phyloP scores from a whole-genome alignment of 2,888 invertebrate species.

The Polia nebulosa region DNA sequence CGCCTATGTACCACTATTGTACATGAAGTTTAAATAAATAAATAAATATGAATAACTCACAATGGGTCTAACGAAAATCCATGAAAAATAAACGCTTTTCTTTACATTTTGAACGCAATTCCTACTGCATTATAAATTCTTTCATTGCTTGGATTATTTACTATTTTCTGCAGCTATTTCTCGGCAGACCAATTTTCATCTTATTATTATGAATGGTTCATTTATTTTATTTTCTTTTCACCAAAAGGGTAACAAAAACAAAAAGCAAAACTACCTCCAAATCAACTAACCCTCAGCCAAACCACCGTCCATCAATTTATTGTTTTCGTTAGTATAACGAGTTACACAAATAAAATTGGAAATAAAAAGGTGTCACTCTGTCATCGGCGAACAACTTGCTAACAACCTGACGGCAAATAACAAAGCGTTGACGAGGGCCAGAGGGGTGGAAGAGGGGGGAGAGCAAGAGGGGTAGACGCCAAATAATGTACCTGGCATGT shows the following conservation, averaged over 20 bases:
- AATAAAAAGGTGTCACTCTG: slow-evolving; percentile 68
- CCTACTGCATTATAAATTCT: no score
- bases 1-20: background rate
- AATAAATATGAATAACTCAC: no score
- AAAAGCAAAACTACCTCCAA: slow-evolving; percentile 13
- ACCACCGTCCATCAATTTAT: slow-evolving; percentile 64
- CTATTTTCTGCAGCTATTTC: no score
- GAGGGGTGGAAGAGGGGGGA: slow-evolving; percentile 8
- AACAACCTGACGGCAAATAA: slow-evolving; percentile 71
- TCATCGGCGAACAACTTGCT: slow-evolving; percentile 67
- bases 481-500: slow-evolving; percentile 58
- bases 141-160: no score
- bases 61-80: no score
- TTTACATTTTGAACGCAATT: no score
- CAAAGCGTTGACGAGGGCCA: slow-evolving; percentile 66
- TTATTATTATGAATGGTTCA: no score
- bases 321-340: slow-evolving; percentile 67
- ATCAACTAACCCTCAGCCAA: slow-evolving; percentile 23
- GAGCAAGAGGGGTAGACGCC: slow-evolving; percentile 12
- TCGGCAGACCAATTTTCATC: no score
- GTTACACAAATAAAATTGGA: slow-evolving; percentile 68
- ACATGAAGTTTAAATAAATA: background rate
- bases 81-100: no score
- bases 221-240: background rate
- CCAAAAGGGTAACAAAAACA: background rate